Percentiles rank a stretch among this genome's conserved stretches.
Conservation (phyloP, 2,888 invertebrate species). For the Dasypolia templi region DNA sequence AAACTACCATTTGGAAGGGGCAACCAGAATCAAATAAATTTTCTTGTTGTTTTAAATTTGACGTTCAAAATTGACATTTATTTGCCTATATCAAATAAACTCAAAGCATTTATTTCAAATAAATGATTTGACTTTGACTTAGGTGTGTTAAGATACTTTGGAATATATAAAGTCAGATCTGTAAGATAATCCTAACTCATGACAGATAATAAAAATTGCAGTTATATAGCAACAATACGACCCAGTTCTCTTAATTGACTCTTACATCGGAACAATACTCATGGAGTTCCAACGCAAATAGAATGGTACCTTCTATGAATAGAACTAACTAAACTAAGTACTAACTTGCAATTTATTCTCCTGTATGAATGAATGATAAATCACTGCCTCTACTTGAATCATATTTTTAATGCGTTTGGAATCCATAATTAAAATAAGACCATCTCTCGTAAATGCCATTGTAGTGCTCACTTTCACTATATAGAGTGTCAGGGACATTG, state of each 20-base stretch:
- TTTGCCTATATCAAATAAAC: too few species aligned
- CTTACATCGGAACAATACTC: neutral
- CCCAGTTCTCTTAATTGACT: constrained; percentile 47
- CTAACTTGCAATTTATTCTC: neutral
- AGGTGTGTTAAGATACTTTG: too few species aligned
- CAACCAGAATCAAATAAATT: too few species aligned
- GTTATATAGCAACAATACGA: constrained; percentile 16
- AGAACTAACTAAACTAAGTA: too few species aligned
- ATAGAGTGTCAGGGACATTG: too few species aligned
- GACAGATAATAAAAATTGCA: neutral
- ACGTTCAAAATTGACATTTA: too few species aligned
- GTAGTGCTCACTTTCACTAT: neutral
- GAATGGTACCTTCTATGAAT: constrained; percentile 1
- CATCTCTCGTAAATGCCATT: neutral
- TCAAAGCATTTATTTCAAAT: too few species aligned
- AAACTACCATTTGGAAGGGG: too few species aligned
- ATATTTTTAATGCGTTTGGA: neutral
- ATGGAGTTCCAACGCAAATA: constrained; percentile 2
- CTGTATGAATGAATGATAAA: neutral
- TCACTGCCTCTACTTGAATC: neutral
- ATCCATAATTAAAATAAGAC: neutral
- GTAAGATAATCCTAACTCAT: neutral
- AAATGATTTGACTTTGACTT: too few species aligned
- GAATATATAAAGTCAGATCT: neutral
- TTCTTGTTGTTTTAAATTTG: too few species aligned